These are phyloP conservation scores for Epicauta chinensis DNA, from an alignment of 1,140 invertebrate genomes.

Conservation along the genomic window DNA sequence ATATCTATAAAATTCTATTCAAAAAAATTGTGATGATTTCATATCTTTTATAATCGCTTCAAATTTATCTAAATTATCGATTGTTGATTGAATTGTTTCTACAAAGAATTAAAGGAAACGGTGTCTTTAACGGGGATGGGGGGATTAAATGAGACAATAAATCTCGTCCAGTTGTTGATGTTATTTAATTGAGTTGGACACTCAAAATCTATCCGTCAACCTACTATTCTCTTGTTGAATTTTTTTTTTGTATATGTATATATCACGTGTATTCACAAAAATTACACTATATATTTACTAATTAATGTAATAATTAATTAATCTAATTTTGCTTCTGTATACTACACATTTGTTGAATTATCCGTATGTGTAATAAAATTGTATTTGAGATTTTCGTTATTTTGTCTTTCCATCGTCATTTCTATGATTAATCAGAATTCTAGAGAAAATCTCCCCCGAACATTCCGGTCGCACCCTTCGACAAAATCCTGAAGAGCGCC, in stretches of 20 bases:
- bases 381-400: constrained; percentile 1
- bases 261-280: constrained; percentile 9
- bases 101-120: too few relatives aligned
- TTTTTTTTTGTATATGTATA: too few relatives aligned
- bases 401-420: too few relatives aligned
- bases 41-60: constrained; percentile 21
- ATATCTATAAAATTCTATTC: constrained; percentile 3
- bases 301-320: constrained; percentile 3
- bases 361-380: constrained; percentile 11
- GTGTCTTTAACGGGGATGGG: too few relatives aligned
- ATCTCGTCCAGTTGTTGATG: constrained; percentile 7
- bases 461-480: not conserved
- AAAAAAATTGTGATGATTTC: constrained; percentile 18
- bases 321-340: constrained; percentile 14
- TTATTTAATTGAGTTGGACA: too few relatives aligned
- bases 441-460: not conserved
- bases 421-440: too few relatives aligned
- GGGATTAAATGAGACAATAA: constrained; percentile 13
- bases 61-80: not conserved
- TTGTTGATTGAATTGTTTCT: too few relatives aligned
- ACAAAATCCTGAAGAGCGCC: not conserved
- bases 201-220: too few relatives aligned
- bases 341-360: constrained; percentile 15
- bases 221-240: too few relatives aligned
- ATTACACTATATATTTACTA: constrained; percentile 13